phyloP scores from a whole-genome alignment of 2,113 vertebrate genomes.

The Alligator mississippiensis region DNA sequence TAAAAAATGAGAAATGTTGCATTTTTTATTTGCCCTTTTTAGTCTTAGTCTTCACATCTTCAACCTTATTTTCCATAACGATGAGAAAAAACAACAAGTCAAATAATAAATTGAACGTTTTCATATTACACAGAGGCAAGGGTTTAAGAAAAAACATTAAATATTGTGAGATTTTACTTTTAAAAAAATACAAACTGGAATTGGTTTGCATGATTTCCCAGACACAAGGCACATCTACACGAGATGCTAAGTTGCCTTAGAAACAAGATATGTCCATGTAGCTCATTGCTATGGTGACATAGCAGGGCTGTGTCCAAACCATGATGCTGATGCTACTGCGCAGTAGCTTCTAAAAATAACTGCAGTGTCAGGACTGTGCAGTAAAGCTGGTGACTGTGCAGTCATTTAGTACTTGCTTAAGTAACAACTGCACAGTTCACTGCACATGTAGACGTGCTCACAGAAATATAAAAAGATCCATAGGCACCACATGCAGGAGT shows the following conservation, averaged over 20 bases:
- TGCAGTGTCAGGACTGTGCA: no score
- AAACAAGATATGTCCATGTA: no score
- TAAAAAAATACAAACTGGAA: neutral
- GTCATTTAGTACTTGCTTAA: no score
- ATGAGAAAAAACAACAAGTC: neutral
- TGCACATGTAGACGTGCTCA: no score
- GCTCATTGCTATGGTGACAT: no score
- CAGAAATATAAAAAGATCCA: neutral
- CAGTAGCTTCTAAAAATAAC: no score
- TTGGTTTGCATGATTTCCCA: neutral
- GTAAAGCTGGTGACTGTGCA: no score
- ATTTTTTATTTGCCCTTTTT: neutral
- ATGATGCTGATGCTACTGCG: no score
- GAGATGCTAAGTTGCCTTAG: no score
- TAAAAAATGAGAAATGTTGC: fast-evolving
- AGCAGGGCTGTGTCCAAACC: no score
- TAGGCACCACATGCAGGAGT: neutral
- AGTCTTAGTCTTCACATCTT: neutral
- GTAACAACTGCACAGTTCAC: no score
- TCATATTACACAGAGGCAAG: neutral
- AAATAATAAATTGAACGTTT: neutral
- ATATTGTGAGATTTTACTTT: neutral
- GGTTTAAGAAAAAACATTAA: neutral
- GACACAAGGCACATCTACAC: no score
- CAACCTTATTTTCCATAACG: neutral